These are phyloP conservation scores for Crocidura indochinensis DNA, from an alignment of 2,797 vertebrate genomes.

Conservation along the genomic window DNA sequence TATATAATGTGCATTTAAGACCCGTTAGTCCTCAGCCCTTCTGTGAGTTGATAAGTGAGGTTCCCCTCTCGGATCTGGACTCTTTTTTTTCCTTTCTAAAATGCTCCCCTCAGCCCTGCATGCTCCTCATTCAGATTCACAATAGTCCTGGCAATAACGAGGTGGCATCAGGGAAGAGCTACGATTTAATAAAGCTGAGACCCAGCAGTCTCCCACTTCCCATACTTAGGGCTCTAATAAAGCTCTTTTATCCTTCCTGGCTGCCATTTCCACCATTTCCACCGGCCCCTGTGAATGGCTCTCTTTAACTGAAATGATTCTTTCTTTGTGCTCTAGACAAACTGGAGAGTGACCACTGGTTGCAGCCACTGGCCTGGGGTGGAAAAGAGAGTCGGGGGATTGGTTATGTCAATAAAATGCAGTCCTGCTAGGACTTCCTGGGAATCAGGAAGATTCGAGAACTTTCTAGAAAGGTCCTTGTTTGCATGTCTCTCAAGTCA, in stretches of 20 bases:
- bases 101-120: not conserved
- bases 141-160: conserved; percentile 70
- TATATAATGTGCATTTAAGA: not conserved
- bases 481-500: not conserved
- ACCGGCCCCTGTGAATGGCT: conserved; percentile 5
- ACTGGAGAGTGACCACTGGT: not conserved
- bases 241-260: conserved; percentile 59
- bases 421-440: not conserved
- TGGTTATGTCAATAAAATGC: not conserved
- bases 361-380: not conserved
- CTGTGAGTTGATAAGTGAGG: not conserved
- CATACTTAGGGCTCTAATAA: conserved; percentile 63
- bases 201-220: conserved; percentile 25
- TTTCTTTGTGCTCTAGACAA: conserved; percentile 48
- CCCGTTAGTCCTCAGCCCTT: not conserved
- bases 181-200: conserved; percentile 75
- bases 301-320: conserved; percentile 58
- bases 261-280: conserved; percentile 22
- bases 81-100: conserved; percentile 59
- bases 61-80: not conserved
- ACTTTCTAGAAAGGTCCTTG: conserved; percentile 29
- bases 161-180: conserved; percentile 73
- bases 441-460: conserved; percentile 56
- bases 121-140: conserved; percentile 66
- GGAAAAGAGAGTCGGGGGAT: not conserved